Percentiles rank a stretch among this genome's conserved stretches.
Conservation (phyloP, 2,888 invertebrate species). For the Eupithecia vulgata region DNA sequence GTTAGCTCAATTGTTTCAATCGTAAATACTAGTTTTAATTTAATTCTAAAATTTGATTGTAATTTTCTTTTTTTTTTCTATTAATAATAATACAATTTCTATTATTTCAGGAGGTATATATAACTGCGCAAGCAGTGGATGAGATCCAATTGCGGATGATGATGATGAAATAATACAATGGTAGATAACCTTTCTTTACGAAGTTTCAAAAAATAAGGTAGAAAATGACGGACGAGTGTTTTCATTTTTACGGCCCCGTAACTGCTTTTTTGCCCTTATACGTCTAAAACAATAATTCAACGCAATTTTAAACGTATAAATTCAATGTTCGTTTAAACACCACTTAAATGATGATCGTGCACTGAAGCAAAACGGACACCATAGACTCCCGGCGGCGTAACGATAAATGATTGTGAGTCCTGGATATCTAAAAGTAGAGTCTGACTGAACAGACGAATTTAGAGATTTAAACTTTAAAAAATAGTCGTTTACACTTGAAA, state of each 20-base stretch:
- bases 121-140: no score
- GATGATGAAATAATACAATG: no score
- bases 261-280: constrained; percentile 6
- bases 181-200: no score
- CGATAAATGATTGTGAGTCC: neutral
- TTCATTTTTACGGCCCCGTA: neutral
- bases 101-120: no score
- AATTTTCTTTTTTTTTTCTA: no score
- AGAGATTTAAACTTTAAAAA: neutral
- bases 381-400: neutral
- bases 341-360: neutral
- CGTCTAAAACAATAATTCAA: constrained; percentile 30
- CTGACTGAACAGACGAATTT: neutral
- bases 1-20: no score
- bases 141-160: no score
- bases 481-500: neutral
- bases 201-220: neutral
- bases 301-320: constrained; percentile 29
- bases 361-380: neutral
- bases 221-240: neutral
- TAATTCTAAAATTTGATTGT: no score
- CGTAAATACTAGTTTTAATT: no score
- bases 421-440: neutral
- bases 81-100: no score
- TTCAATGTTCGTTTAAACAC: constrained; percentile 23